A percentile compares a stretch with the other conserved stretches of the same genome.
These are phyloP conservation scores for Eupsittula cactorum DNA, from an alignment of 2,113 vertebrate genomes.

Conservation along the genomic window DNA sequence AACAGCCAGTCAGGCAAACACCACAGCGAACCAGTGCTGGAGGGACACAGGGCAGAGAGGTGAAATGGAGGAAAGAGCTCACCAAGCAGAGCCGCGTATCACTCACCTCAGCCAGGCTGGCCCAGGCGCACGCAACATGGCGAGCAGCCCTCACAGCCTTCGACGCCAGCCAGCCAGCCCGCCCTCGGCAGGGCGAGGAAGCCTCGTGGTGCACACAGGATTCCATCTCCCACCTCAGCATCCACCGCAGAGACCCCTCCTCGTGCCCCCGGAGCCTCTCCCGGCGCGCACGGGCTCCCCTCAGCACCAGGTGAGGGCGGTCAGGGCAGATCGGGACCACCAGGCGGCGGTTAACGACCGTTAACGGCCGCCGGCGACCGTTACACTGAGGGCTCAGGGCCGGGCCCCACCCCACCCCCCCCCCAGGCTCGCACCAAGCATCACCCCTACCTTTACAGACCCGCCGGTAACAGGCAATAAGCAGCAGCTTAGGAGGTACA, in stretches of 20 bases:
- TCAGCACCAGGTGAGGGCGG: background rate
- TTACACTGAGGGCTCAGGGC: background rate
- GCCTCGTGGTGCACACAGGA: accelerated
- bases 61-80: background rate
- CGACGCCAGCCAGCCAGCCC: accelerated
- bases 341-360: background rate
- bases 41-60: accelerated
- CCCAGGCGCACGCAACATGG: accelerated
- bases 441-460: background rate
- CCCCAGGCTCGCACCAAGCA: background rate
- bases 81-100: accelerated
- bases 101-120: background rate
- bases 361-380: background rate
- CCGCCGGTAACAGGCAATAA: background rate
- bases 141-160: background rate
- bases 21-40: background rate
- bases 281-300: background rate
- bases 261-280: background rate
- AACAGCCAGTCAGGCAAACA: background rate
- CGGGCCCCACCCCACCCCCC: background rate
- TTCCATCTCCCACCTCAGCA: background rate
- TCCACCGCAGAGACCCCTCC: background rate
- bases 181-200: accelerated
- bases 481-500: accelerated
- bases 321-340: background rate